phyloP scores from a whole-genome alignment of 2,888 invertebrate species.

The Nomada hirtipes region DNA sequence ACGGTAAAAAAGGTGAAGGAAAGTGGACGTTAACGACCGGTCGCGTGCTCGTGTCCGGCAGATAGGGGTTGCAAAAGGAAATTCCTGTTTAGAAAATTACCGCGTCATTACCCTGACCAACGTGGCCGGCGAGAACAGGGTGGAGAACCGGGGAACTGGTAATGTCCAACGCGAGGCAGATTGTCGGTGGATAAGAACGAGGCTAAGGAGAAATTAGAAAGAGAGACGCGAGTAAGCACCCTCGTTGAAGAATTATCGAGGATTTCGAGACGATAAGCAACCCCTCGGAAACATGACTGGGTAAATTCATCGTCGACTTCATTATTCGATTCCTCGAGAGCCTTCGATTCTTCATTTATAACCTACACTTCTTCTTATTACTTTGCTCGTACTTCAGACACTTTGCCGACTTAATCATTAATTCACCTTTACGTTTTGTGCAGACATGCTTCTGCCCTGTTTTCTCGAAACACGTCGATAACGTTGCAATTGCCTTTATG shows the following conservation, averaged over 20 bases:
- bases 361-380: constrained; percentile 45
- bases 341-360: constrained; percentile 64
- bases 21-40: constrained; percentile 73
- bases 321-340: constrained; percentile 65
- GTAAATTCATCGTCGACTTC: constrained; percentile 69
- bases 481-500: background rate
- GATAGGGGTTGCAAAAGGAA: constrained; percentile 77
- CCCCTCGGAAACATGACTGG: constrained; percentile 70
- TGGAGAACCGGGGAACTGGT: constrained; percentile 36
- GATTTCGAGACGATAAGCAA: constrained; percentile 68
- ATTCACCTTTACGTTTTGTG: constrained; percentile 30
- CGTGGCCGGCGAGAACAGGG: constrained; percentile 30
- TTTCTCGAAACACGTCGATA: constrained; percentile 9
- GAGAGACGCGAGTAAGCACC: constrained; percentile 41
- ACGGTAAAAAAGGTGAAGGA: constrained; percentile 54
- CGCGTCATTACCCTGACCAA: constrained; percentile 76
- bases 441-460: constrained; percentile 21
- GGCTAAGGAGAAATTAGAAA: constrained; percentile 69
- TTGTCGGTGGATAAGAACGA: constrained; percentile 66
- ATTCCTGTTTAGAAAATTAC: constrained; percentile 82
- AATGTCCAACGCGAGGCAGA: constrained; percentile 67
- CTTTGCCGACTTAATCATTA: constrained; percentile 41
- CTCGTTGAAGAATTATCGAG: constrained; percentile 64
- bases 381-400: constrained; percentile 24
- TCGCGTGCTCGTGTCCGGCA: constrained; percentile 75